Evolutionary conservation across 2,797 vertebrate genomes (phyloP).

Genomic region (Phrynocephalus vlangalii): DNA sequence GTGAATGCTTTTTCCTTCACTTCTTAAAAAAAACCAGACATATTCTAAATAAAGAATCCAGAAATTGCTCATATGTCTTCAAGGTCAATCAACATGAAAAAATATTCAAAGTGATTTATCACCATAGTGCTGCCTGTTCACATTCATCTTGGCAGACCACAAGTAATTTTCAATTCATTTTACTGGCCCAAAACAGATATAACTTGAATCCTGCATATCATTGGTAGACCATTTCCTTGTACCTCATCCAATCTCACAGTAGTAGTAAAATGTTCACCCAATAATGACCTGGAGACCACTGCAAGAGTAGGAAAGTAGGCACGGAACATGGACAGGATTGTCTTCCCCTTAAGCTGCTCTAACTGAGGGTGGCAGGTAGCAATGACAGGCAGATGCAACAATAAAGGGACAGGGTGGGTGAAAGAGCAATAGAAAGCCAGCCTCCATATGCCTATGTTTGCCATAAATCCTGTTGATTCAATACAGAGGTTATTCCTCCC

Average conservation of each 20-base stretch:
- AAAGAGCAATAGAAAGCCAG: background rate
- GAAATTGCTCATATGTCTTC: background rate
- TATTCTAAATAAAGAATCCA: background rate
- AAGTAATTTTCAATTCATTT: background rate
- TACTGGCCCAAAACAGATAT: background rate
- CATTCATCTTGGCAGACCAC: background rate
- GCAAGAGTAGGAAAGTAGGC: background rate
- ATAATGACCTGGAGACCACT: too few relatives aligned
- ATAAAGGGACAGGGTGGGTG: too few relatives aligned
- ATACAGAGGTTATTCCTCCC: background rate
- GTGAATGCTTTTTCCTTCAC: slow-evolving; percentile 6
- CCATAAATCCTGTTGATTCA: background rate
- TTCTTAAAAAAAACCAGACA: slow-evolving; percentile 39
- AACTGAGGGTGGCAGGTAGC: background rate
- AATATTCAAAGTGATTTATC: background rate
- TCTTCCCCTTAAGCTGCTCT: background rate
- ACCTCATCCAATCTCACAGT: background rate
- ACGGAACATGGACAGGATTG: background rate
- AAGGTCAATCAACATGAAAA: background rate
- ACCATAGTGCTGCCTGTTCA: background rate
- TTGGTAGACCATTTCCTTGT: background rate
- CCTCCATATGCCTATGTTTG: background rate
- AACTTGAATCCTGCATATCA: background rate
- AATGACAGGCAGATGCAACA: too few relatives aligned
- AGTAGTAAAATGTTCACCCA: background rate